phyloP scores from a whole-genome alignment of 2,888 invertebrate species.

The Baronia brevicornis region DNA sequence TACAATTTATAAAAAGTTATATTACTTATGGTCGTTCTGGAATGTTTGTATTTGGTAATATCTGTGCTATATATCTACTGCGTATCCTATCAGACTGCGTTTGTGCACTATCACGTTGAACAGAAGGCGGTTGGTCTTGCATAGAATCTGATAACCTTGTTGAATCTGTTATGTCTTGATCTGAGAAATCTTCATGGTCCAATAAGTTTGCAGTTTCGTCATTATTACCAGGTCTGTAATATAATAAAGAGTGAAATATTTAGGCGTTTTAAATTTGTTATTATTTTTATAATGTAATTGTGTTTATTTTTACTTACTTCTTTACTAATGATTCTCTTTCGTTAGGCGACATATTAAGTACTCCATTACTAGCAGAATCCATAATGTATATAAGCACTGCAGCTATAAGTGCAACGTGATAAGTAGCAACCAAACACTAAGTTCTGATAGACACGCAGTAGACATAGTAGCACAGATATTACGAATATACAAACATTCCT shows the following conservation, averaged over 20 bases:
- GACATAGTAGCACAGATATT: slow-evolving; percentile 68
- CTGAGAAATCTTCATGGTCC: slow-evolving; percentile 47
- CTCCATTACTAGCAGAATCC: slow-evolving; percentile 80
- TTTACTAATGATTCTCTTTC: slow-evolving; percentile 64
- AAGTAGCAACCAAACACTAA: slow-evolving; percentile 42
- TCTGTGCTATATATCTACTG: slow-evolving; percentile 64
- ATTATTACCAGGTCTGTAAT: slow-evolving; percentile 15
- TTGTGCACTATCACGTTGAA: slow-evolving; percentile 37
- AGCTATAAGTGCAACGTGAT: slow-evolving; percentile 76
- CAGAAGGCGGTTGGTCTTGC: slow-evolving; percentile 24
- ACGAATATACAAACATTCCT: slow-evolving; percentile 53
- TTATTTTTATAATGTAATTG: slow-evolving; percentile 10
- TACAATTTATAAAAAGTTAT: slow-evolving; percentile 17
- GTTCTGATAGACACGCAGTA: slow-evolving; percentile 63
- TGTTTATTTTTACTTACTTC: slow-evolving; percentile 38
- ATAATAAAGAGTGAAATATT: neutral
- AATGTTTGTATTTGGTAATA: slow-evolving; percentile 57
- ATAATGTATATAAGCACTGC: slow-evolving; percentile 83
- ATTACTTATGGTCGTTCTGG: slow-evolving; percentile 44
- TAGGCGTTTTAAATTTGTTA: neutral
- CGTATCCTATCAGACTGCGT: slow-evolving; percentile 64
- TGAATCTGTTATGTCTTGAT: slow-evolving; percentile 51
- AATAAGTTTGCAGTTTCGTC: slow-evolving; percentile 60
- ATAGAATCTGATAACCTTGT: slow-evolving; percentile 26
- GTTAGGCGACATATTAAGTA: slow-evolving; percentile 83